Percentiles rank a stretch among this genome's conserved stretches.
These are phyloP conservation scores for Euwallacea similis DNA, from an alignment of 1,140 invertebrate genomes.

Conservation along the genomic window DNA sequence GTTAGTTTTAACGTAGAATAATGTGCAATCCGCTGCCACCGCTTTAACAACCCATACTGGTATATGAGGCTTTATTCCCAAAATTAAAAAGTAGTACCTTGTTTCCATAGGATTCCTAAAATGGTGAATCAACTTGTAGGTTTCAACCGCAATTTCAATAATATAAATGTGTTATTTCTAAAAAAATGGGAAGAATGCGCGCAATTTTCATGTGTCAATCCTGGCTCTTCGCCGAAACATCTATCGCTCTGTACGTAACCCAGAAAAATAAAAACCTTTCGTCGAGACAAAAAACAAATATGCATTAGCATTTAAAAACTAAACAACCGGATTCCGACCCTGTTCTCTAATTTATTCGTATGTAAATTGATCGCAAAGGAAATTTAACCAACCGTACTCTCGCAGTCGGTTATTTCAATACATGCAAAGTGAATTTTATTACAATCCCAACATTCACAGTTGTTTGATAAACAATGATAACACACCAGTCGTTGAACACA, in stretches of 20 bases:
- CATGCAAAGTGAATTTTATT: conserved; percentile 8
- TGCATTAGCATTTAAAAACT: conserved; percentile 7
- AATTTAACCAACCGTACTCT: conserved; percentile 1
- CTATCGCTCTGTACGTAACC: background rate
- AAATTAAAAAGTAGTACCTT: too few relatives aligned
- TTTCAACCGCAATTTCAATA: background rate
- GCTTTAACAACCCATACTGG: too few relatives aligned
- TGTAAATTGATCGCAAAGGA: conserved; percentile 14
- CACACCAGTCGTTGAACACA: conserved; percentile 16
- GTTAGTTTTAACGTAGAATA: too few relatives aligned
- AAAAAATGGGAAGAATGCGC: background rate
- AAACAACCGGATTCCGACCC: conserved; percentile 1
- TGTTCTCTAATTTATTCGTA: conserved; percentile 2
- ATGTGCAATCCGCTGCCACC: too few relatives aligned
- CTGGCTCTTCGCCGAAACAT: background rate
- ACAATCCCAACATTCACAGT: conserved; percentile 12
- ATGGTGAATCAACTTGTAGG: too few relatives aligned
- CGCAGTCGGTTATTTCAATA: conserved; percentile 8
- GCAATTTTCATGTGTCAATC: too few relatives aligned
- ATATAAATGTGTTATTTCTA: background rate
- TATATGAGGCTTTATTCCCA: too few relatives aligned
- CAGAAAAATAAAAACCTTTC: background rate
- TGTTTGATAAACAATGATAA: conserved; percentile 37
- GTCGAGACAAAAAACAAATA: background rate
- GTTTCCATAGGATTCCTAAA: too few relatives aligned